Percentiles rank a stretch among this genome's conserved stretches.
phyloP scores from a whole-genome alignment of 2,797 vertebrate species.

The Tangara arthus region DNA sequence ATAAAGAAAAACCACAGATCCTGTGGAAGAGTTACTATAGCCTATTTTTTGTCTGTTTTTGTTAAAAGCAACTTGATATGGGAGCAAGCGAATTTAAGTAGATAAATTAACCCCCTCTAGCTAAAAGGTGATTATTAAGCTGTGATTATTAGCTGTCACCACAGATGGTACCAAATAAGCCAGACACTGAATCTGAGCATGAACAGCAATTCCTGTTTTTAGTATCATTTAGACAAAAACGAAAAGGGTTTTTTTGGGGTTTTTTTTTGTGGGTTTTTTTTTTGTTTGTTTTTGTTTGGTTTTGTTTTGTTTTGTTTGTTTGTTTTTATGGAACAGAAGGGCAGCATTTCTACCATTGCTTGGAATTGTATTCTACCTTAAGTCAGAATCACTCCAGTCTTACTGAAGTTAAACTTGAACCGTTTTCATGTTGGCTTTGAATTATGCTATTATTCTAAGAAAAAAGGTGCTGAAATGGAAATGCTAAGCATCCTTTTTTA shows the following conservation, averaged over 20 bases:
- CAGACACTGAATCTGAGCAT: neutral
- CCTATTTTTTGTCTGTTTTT: neutral
- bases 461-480: conserved; percentile 25
- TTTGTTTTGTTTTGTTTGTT: too few species aligned
- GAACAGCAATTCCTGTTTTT: neutral
- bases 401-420: neutral
- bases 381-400: neutral
- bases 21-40: neutral
- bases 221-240: neutral
- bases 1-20: neutral
- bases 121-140: neutral
- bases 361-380: neutral
- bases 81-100: neutral
- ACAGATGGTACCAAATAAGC: neutral
- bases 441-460: conserved; percentile 16
- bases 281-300: neutral
- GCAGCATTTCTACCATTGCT: neutral
- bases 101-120: neutral
- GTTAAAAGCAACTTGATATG: neutral
- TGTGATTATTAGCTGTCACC: neutral
- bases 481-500: neutral
- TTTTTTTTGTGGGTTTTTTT: too few species aligned
- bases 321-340: neutral
- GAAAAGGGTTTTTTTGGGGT: neutral
- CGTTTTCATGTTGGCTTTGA: neutral